These are phyloP conservation scores for Spinus pinus DNA, from an alignment of 2,797 vertebrate species.

Conservation along the genomic window DNA sequence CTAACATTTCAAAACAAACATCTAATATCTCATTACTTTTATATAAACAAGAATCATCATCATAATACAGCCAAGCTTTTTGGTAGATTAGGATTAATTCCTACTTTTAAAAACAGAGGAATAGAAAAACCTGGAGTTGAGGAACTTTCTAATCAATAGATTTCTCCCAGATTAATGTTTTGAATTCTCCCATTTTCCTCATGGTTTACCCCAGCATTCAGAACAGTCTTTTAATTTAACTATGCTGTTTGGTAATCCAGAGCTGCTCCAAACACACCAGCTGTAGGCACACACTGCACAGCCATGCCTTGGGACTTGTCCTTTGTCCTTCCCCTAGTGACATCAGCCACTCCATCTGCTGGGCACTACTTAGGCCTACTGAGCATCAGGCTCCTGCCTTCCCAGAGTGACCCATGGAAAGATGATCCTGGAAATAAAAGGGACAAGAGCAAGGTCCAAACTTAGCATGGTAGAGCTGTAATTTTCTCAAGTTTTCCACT, in stretches of 20 bases:
- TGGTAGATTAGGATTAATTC: neutral
- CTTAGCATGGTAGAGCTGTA: neutral
- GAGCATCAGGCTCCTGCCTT: neutral
- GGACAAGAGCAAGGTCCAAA: neutral
- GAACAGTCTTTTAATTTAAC: neutral
- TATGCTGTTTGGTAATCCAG: fast-evolving
- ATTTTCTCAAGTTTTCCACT: neutral
- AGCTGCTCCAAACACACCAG: neutral
- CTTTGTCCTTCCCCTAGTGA: neutral
- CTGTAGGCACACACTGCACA: neutral
- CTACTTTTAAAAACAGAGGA: neutral
- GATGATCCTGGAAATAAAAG: neutral
- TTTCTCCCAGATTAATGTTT: neutral
- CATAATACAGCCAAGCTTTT: neutral
- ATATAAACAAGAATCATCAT: neutral
- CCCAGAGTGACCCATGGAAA: neutral
- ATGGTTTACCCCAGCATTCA: neutral
- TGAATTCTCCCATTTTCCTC: neutral
- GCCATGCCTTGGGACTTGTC: fast-evolving
- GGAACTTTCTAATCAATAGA: neutral
- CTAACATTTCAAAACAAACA: neutral
- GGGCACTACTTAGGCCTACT: neutral
- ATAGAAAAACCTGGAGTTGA: neutral
- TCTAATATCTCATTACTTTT: neutral
- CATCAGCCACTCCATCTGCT: neutral